Base-by-base conservation (phyloP, 2,113 vertebrate genomes). In the Pomatorhinus ruficollis region DNA sequence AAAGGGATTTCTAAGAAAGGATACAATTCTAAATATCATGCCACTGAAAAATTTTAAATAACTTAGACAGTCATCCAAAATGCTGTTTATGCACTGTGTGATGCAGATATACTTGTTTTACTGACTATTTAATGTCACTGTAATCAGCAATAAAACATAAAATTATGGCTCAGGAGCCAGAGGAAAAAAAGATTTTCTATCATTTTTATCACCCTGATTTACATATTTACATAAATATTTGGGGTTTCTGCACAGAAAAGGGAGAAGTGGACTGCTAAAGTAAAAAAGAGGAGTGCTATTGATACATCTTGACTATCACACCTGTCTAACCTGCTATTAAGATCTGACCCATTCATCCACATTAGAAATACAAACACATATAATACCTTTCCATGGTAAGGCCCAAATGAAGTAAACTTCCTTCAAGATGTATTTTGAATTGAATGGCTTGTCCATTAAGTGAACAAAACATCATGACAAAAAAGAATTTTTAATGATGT, bases 361-460 rank as follows among this genome's bases (percentile, higher is more conserved):
- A 37, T 92, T 84, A 91, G 83, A 96, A 95, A 97, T 45, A 87
- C 23, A 85, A 93, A 54, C 24, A 60, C 25, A 70, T 92, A 27
- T 24, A 60, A 12, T 39, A 61, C 11, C 59, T 56, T 83, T 87
- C 87, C 74, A 92, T 57, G 64, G 15, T 49, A 92, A 91, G 64
- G 88, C 37, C 30, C 6, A 59, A 87, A 88, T 5, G 15, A 66
- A 93, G 82, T 72, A 91, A 90, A 90, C 54, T 90, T 90, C 44
- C 88, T 95, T 96, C 86, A 94, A 92, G 68, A 82, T 52, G 20
- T 92, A 93, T 97, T 98, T 97, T 96, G 89, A 94, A 97, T 97
- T 80, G 94, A 97, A 96, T 88, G 85, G 60, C 69, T 96, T 95
- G 44, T 83, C 94, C 56, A 45, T 95, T 79, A 98, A 97, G 94